Evolutionary conservation across 2,888 invertebrate species (phyloP).

Genomic region (Spilarctia lutea): DNA sequence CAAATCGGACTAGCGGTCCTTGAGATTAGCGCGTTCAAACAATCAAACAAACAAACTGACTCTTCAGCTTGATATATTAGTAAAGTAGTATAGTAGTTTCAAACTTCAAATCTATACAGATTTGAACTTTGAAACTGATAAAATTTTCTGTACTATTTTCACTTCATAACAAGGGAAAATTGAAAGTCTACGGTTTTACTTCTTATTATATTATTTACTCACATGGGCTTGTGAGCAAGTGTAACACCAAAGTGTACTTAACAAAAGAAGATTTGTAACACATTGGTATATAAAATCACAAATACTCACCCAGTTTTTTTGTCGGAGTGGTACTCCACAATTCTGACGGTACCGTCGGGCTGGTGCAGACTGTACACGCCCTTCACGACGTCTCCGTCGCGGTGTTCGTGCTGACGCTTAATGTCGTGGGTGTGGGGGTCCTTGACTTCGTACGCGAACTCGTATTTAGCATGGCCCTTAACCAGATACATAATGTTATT

Average conservation of each 20-base stretch:
- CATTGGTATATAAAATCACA: background rate
- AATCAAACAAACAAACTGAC: too few species aligned
- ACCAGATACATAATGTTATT: background rate
- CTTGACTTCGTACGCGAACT: constrained; percentile 77
- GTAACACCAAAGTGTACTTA: background rate
- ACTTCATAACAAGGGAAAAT: background rate
- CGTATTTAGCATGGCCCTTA: constrained; percentile 21
- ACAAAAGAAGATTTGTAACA: background rate
- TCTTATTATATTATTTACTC: background rate
- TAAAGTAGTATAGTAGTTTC: too few species aligned
- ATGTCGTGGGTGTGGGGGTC: constrained; percentile 82
- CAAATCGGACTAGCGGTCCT: too few species aligned
- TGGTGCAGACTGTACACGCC: constrained; percentile 41
- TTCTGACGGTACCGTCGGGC: constrained; percentile 44
- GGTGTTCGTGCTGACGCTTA: constrained; percentile 77
- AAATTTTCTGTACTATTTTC: background rate
- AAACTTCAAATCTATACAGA: too few species aligned
- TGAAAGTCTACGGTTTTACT: background rate
- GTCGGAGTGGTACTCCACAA: constrained; percentile 43
- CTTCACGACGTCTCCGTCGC: constrained; percentile 50
- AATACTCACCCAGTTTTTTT: constrained; percentile 27
- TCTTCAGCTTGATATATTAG: too few species aligned
- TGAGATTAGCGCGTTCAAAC: too few species aligned
- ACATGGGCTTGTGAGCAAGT: background rate
- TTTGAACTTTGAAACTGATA: background rate